phyloP scores from a whole-genome alignment of 2,113 vertebrate species.

The Passer domesticus region DNA sequence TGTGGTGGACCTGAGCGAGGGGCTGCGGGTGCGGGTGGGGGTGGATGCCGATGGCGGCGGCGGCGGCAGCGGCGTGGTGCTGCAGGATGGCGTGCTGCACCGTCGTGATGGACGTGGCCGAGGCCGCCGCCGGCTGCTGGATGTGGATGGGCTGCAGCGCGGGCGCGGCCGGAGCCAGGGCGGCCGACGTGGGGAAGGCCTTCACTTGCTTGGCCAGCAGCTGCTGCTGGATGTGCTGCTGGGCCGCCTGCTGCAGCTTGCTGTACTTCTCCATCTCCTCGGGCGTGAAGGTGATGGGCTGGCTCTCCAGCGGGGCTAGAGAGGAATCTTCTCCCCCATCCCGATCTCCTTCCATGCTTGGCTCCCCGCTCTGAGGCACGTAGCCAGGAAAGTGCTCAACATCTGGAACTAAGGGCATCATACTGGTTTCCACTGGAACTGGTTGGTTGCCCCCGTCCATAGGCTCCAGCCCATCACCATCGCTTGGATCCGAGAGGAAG shows the following conservation, averaged over 20 bases:
- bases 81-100: slow-evolving; percentile 96
- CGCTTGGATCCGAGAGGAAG: slow-evolving; percentile 69
- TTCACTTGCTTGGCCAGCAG: slow-evolving; percentile 97
- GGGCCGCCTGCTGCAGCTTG: slow-evolving; percentile 95
- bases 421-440: slow-evolving; percentile 75
- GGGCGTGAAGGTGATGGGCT: slow-evolving; percentile 96
- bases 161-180: slow-evolving; percentile 80
- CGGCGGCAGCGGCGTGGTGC: slow-evolving; percentile 85
- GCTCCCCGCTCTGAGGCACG: slow-evolving; percentile 76
- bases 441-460: slow-evolving; percentile 76
- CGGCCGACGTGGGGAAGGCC: slow-evolving; percentile 84
- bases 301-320: slow-evolving; percentile 92
- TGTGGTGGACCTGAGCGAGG: slow-evolving; percentile 94
- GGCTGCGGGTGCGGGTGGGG: slow-evolving; percentile 88
- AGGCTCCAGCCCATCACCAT: slow-evolving; percentile 78
- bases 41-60: slow-evolving; percentile 89
- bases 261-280: slow-evolving; percentile 99
- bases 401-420: slow-evolving; percentile 73
- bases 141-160: slow-evolving; percentile 93
- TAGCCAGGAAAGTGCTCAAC: slow-evolving; percentile 83
- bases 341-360: slow-evolving; percentile 77
- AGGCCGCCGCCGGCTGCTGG: slow-evolving; percentile 88
- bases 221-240: slow-evolving; percentile 99
- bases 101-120: slow-evolving; percentile 91
- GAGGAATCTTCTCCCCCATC: slow-evolving; percentile 90